Conservation (phyloP, 2,888 invertebrate genomes). For the Sceliomorpha sp. region DNA sequence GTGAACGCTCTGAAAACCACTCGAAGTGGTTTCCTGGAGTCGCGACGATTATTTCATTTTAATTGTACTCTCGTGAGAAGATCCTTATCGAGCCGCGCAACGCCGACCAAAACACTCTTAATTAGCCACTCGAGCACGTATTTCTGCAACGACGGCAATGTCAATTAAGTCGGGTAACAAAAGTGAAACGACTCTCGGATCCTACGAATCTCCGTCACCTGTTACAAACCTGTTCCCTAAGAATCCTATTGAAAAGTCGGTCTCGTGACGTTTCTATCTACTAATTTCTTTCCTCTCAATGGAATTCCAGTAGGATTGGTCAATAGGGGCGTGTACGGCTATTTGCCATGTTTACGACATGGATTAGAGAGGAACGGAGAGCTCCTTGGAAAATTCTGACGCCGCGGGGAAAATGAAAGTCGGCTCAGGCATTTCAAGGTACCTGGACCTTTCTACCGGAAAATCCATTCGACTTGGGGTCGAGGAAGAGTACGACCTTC, state of each 20-base stretch:
- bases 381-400: too few species aligned
- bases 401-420: constrained; percentile 31
- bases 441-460: constrained; percentile 21
- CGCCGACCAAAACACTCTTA: constrained; percentile 33
- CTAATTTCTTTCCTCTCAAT: too few species aligned
- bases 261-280: too few species aligned
- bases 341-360: too few species aligned
- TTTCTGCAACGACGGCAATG: constrained; percentile 10
- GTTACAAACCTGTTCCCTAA: too few species aligned
- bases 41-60: constrained; percentile 48
- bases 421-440: constrained; percentile 30
- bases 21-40: constrained; percentile 49
- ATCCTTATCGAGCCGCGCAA: constrained; percentile 38
- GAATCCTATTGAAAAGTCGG: too few species aligned
- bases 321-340: too few species aligned
- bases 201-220: too few species aligned
- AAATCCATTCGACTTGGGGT: constrained; percentile 28
- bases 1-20: constrained; percentile 51
- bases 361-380: too few species aligned
- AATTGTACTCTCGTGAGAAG: constrained; percentile 54
- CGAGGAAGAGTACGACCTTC: constrained; percentile 24
- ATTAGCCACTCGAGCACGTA: constrained; percentile 28
- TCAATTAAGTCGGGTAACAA: constrained; percentile 1
- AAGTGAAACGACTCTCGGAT: neutral
- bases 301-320: too few species aligned